Evolutionary conservation across 2,797 vertebrate genomes (phyloP), one percentile per base, ranked within the genome.

Genomic region (Streptopelia turtur): DNA sequence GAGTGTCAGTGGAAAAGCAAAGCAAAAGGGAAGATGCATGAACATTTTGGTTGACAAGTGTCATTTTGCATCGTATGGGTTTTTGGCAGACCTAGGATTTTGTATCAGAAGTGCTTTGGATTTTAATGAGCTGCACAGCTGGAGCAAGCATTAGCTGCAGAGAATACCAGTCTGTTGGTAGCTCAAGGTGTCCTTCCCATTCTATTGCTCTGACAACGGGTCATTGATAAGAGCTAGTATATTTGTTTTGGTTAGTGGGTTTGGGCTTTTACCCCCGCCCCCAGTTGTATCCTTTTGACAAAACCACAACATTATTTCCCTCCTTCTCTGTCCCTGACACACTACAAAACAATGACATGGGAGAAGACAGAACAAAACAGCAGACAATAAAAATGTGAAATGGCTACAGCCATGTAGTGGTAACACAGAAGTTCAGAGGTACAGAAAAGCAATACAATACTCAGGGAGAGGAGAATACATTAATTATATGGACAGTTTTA

Each of bases 401-500:
- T 1, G 9, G 60, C n/a, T 60, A 50, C 39, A 66, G 52, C 5
- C 6, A 31, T 72, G 71, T 80, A 82, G 66, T 22, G 64, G 35
- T 39, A 90, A 33, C 66, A 61, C 23, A 11, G 49, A 71, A 85
- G 33, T 90, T 96, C 87, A 87, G 81, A 66, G 63, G 21, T 28
- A 82, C n/a, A 68, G 43, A 75, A 75, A 13, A 87, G 45, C 16
- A 78, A 9, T 43, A 28, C 56, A 80, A 21, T 68, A 83, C 53
- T 78, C 18, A 4, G 12, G 13, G 37, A 95, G 70, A 66, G 71
- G 49, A 83, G 27, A 83, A 90, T 75, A 68, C 68, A 83, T 92
- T 74, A 60, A 77, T 91, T 96, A 83, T 31, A 70, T 13, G 27
- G 71, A 75, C 91, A 94, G 77, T 64, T 94, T 96, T 90, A 96